Evolutionary conservation across 2,113 vertebrate species (phyloP), one percentile per base, ranked within the genome.

Genomic region (Hemicordylus capensis): DNA sequence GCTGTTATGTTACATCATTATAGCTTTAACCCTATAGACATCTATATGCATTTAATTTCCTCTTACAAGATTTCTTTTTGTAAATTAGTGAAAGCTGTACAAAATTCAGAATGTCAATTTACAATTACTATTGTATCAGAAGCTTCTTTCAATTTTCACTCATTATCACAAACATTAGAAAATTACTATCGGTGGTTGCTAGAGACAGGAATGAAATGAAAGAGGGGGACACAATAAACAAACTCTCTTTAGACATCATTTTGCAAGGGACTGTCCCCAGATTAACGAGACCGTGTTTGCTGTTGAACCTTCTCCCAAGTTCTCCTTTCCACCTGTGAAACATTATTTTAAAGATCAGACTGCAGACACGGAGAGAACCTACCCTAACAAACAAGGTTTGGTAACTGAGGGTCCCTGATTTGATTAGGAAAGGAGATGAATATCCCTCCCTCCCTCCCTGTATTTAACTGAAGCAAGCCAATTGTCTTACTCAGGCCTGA

Each of bases 21-120:
- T 61, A 64, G 28, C 7, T 90, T 88, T 89, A 85, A 80, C 4
- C 2, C 78, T 85, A 1, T 42, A 61, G 89, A 81, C 79, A 82
- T 92, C 39, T 54, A 82, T 61, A 12, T 89, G 37, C 64, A 63
- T 86, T 89, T 90, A 81, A 84, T 84, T 81, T 79, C 22, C 17
- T 82, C 73, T 85, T 76, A 77, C 56, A 17, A 46, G 85, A 37
- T 0, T 0, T 46, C 69, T 84, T 89, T 91, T 83, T 82, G 80
- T 19, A 64, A 80, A 31, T 34, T 76, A 80, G 34, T 87, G 37
- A 88, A 87, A 78, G 69, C 46, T 75, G 80, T 79, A 85, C 64
- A 82, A 79, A 10, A 79, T 46, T 56, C 24, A 0, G 73, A 88
- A 69, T 1, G 1, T 1, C 1, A 66, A 88, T 74, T 87, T 75